Percentiles rank a stretch among this genome's conserved stretches.
Evolutionary conservation across 2,113 vertebrate genomes (phyloP).

Genomic region (Arizona elegans): DNA sequence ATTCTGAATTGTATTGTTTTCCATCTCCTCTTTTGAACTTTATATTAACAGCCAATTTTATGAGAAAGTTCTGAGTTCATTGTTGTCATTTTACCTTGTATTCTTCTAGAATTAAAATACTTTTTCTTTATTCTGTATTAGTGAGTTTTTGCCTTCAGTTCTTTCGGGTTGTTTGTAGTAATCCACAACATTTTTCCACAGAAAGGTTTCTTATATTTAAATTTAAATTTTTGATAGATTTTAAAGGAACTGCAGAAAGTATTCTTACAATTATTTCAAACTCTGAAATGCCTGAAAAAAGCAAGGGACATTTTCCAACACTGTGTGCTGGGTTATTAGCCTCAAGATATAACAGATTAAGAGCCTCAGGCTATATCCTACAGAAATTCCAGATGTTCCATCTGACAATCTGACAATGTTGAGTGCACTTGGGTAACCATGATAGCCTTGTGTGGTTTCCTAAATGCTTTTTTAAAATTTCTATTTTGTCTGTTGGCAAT

Average conservation of each 20-base stretch:
- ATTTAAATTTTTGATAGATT: not conserved
- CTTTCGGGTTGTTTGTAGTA: too few relatives aligned
- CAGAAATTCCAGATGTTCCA: not conserved
- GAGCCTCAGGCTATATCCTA: not conserved
- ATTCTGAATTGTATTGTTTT: too few relatives aligned
- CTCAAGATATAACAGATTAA: not conserved
- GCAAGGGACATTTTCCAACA: not conserved
- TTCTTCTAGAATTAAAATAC: too few relatives aligned
- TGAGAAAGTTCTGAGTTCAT: too few relatives aligned
- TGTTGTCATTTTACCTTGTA: too few relatives aligned
- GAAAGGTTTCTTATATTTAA: not conserved
- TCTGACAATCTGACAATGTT: not conserved
- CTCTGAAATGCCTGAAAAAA: not conserved
- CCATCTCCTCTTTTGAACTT: too few relatives aligned
- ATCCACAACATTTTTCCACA: not conserved
- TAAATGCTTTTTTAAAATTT: not conserved
- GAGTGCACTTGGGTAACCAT: not conserved
- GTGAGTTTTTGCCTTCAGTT: too few relatives aligned
- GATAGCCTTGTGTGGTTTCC: not conserved
- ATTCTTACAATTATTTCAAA: not conserved
- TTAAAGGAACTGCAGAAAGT: not conserved
- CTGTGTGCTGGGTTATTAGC: not conserved
- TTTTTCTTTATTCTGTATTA: too few relatives aligned
- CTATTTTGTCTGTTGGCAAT: not conserved
- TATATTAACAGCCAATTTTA: too few relatives aligned